Evolutionary conservation across 2,113 vertebrate genomes (phyloP), one percentile per base, ranked within the genome.

Genomic region (Ceyx cyanopectus): DNA sequence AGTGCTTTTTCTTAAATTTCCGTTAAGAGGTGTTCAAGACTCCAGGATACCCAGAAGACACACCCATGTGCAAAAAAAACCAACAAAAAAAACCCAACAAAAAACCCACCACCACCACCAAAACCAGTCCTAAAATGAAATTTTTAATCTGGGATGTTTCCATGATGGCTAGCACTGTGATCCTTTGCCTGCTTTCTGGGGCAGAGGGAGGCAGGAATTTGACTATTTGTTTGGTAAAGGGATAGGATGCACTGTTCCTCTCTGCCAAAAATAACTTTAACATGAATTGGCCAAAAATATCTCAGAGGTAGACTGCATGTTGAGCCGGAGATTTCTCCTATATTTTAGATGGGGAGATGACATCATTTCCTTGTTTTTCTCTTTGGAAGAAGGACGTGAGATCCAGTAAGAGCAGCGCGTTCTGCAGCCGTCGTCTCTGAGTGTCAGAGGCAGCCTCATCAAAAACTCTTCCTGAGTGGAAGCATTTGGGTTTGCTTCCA

Each of bases 401-500:
- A 62, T 67, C 51, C 15, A 1, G 13, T 1, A 3, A 40, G 68
- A 48, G 34, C 66, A 21, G 34, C 1, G 2, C 6, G 14, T 57
- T 29, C 63, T 20, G 30, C 62, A 70, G 62, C 58, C 5, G 7
- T 69, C 0, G 5, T 67, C 9, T 8, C 76, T 23, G 75, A 1
- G 0, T 54, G 60, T 80, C 61, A 21, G 61, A 30, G 40, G 24
- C 75, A 75, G 79, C 87, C 66, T 73, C 72, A 46, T 72, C 89
- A 65, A 60, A 90, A 72, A 22, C 93, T 56, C 63, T 54, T 89
- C 74, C 75, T 74, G 51, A 66, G 88, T 69, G 68, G 90, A 92
- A 94, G 89, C 72, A 34, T 11, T 50, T 4, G 37, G 40, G 40
- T 94, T 92, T 82, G 81, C 75, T 87, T 91, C 89, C 92, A 93